Evolutionary conservation across 2,113 vertebrate genomes (phyloP).

Genomic region (Neogobius melanostomus): DNA sequence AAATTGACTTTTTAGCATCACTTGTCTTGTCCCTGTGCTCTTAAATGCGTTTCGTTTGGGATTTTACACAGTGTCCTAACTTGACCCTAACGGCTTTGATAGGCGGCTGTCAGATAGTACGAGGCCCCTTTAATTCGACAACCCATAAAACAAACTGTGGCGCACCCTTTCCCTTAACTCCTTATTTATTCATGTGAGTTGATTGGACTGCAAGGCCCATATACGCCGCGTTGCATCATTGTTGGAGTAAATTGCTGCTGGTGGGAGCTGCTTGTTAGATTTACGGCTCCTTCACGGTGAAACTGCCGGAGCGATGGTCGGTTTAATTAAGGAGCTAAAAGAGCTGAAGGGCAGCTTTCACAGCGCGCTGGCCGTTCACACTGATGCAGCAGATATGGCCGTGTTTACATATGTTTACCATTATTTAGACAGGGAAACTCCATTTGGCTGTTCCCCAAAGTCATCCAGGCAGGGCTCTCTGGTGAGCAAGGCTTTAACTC

Average conservation of each 20-base stretch:
- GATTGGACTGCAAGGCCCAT: conserved; percentile 50
- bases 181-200: conserved; percentile 57
- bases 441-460: conserved; percentile 24
- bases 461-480: conserved; percentile 1
- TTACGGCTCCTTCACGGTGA: conserved; percentile 68
- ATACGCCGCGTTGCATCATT: conserved; percentile 45
- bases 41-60: background rate
- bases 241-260: conserved; percentile 61
- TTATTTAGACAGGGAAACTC: conserved; percentile 43
- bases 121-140: background rate
- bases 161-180: background rate
- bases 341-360: conserved; percentile 57
- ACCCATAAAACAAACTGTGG: conserved; percentile 20
- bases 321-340: conserved; percentile 71
- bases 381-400: conserved; percentile 24
- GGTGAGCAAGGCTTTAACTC: conserved; percentile 7
- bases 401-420: conserved; percentile 50
- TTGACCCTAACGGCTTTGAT: background rate
- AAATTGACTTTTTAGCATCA: too few relatives aligned
- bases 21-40: background rate
- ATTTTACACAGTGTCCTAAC: background rate
- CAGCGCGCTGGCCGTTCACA: conserved; percentile 10
- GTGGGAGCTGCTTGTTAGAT: conserved; percentile 58
- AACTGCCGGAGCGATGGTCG: conserved; percentile 58
- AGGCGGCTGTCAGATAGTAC: background rate